Conservation (phyloP, 2,113 vertebrate genomes). For the Nematolebias whitei region DNA sequence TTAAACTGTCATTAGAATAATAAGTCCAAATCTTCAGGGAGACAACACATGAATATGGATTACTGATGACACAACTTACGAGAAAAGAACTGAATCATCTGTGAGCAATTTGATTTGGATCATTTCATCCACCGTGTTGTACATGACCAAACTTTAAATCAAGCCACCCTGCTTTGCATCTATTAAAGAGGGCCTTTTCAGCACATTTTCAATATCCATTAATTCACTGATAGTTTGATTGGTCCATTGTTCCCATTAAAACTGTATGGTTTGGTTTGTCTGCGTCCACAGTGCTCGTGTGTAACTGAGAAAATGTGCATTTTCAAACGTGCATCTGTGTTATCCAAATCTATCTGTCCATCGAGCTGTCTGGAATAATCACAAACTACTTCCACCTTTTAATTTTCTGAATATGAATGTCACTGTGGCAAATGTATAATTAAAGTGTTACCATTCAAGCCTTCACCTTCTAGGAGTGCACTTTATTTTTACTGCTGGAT, state of each 20-base stretch:
- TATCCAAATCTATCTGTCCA: conserved; percentile 1
- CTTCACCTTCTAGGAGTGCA: background rate
- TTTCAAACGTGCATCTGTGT: no score
- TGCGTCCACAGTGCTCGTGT: background rate
- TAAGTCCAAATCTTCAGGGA: background rate
- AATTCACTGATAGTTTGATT: background rate
- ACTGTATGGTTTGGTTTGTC: no score
- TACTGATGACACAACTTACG: background rate
- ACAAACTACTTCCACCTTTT: no score
- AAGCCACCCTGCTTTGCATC: background rate
- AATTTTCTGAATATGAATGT: no score
- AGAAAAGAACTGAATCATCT: background rate
- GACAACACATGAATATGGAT: background rate
- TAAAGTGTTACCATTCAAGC: background rate
- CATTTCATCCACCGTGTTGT: conserved; percentile 61
- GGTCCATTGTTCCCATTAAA: background rate
- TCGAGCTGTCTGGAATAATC: background rate
- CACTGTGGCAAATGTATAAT: no score
- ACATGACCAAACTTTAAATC: conserved; percentile 27
- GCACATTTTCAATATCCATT: background rate
- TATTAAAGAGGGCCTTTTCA: background rate
- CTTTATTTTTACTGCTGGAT: background rate
- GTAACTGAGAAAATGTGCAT: no score
- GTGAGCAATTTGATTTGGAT: conserved; percentile 16
- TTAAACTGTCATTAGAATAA: conserved; percentile 10